Evolutionary conservation across 2,888 invertebrate genomes (phyloP).

Genomic region (Seladonia tumulorum): DNA sequence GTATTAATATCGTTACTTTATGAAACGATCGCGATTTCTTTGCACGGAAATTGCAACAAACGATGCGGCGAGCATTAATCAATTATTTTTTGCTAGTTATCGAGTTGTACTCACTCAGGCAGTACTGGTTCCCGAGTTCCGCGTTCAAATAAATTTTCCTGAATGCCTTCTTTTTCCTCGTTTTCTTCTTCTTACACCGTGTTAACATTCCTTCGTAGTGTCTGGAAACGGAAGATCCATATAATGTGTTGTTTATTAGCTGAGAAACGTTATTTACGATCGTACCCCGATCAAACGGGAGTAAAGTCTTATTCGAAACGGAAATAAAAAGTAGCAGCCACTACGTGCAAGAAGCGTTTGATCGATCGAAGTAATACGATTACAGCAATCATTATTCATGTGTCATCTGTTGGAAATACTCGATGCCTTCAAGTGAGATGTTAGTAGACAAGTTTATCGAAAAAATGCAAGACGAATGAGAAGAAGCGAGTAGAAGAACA

Average conservation of each 20-base stretch:
- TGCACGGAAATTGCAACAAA: background rate
- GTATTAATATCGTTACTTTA: background rate
- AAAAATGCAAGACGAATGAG: background rate
- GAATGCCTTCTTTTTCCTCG: slow-evolving; percentile 34
- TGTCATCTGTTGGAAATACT: background rate
- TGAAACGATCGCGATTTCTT: background rate
- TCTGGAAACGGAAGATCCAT: slow-evolving; percentile 40
- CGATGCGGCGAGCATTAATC: slow-evolving; percentile 18
- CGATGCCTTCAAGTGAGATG: background rate
- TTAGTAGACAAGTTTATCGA: background rate
- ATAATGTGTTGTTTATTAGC: slow-evolving; percentile 45
- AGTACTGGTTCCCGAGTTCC: slow-evolving; percentile 40
- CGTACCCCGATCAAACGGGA: background rate
- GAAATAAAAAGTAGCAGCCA: background rate
- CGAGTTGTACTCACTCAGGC: slow-evolving; percentile 38
- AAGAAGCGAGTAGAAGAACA: background rate
- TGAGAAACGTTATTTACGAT: slow-evolving; percentile 17
- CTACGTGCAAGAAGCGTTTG: background rate
- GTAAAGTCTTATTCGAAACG: background rate
- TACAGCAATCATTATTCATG: background rate
- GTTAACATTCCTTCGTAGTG: slow-evolving; percentile 48
- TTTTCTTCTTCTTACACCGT: slow-evolving; percentile 25
- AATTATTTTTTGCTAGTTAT: slow-evolving; percentile 39
- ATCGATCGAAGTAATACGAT: slow-evolving; percentile 1
- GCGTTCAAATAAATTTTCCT: slow-evolving; percentile 47